Conservation (phyloP, 1,140 invertebrate species). For the Magallana gigas region DNA sequence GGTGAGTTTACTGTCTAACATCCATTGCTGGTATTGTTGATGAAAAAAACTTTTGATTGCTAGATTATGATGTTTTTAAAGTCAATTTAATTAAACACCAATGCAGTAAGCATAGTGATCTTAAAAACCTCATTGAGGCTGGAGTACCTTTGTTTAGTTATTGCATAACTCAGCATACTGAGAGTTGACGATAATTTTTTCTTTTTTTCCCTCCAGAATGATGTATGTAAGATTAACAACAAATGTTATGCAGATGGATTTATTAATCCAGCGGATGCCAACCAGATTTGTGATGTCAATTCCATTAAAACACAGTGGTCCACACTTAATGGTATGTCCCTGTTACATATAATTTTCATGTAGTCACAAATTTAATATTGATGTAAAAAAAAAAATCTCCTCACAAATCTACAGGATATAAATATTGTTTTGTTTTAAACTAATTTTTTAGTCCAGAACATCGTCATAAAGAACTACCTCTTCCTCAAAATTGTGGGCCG, state of each 20-base stretch:
- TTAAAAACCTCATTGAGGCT: too few species aligned
- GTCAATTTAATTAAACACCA: too few species aligned
- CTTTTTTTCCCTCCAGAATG: slow-evolving; percentile 52
- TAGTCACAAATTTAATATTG: not conserved
- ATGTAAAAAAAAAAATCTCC: too few species aligned
- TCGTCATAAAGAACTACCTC: slow-evolving; percentile 40
- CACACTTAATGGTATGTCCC: slow-evolving; percentile 57
- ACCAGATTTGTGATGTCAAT: slow-evolving; percentile 54
- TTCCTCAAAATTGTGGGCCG: slow-evolving; percentile 60
- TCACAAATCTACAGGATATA: not conserved
- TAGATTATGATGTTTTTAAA: too few species aligned
- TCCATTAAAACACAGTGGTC: slow-evolving; percentile 52
- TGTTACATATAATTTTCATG: not conserved
- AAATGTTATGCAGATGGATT: slow-evolving; percentile 63
- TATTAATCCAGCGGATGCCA: slow-evolving; percentile 47
- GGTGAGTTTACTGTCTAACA: not conserved
- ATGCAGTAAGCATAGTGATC: too few species aligned
- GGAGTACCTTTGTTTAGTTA: too few species aligned
- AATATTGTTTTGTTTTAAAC: slow-evolving; percentile 34
- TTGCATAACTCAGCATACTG: not conserved
- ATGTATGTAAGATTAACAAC: slow-evolving; percentile 62
- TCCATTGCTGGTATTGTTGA: not conserved
- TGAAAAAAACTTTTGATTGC: not conserved
- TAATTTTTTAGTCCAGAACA: slow-evolving; percentile 47
- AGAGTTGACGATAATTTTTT: not conserved